Conservation (phyloP, 2,888 invertebrate genomes). For the Stenodera caucasica region DNA sequence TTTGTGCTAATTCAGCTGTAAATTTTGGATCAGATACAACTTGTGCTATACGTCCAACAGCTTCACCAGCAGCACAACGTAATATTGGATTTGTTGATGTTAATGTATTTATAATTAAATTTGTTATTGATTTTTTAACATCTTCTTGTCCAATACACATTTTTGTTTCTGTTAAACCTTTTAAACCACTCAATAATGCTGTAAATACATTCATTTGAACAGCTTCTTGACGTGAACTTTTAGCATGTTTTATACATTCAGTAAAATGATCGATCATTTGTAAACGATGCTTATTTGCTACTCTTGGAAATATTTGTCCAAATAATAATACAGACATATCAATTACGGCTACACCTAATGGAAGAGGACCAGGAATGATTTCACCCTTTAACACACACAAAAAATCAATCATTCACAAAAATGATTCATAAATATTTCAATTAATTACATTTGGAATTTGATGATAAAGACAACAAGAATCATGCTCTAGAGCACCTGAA, state of each 20-base stretch:
- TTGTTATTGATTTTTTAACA: constrained; percentile 81
- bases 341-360: constrained; percentile 94
- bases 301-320: constrained; percentile 91
- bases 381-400: constrained; percentile 57
- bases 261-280: constrained; percentile 98
- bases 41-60: constrained; percentile 90
- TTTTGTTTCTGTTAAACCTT: constrained; percentile 83
- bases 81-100: constrained; percentile 77
- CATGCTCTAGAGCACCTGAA: constrained; percentile 95
- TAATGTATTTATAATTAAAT: constrained; percentile 76
- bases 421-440: background rate
- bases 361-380: constrained; percentile 75
- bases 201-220: constrained; percentile 96
- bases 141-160: constrained; percentile 85
- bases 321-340: constrained; percentile 92
- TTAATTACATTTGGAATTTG: constrained; percentile 60
- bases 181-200: constrained; percentile 85
- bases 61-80: constrained; percentile 93
- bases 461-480: constrained; percentile 88
- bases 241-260: constrained; percentile 92
- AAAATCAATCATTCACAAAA: constrained; percentile 7
- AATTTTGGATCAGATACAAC: constrained; percentile 84
- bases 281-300: constrained; percentile 93
- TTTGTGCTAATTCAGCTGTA: constrained; percentile 86
- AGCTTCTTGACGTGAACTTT: constrained; percentile 90